These are phyloP conservation scores for Ptilonorhynchus violaceus DNA, from an alignment of 2,113 vertebrate species.

Conservation along the genomic window DNA sequence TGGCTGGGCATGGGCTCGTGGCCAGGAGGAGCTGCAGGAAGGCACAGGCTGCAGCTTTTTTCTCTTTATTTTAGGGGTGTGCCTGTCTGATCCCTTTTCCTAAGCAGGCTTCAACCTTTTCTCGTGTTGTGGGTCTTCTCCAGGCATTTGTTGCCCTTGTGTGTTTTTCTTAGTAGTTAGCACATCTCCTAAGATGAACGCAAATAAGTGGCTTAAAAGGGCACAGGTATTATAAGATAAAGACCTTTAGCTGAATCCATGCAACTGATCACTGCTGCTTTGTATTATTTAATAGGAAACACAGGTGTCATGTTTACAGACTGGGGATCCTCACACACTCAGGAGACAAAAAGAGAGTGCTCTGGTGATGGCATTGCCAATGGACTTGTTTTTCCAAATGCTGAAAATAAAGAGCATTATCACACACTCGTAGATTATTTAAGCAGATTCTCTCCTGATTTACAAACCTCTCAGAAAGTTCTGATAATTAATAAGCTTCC, in stretches of 20 bases:
- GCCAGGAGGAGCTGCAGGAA: neutral
- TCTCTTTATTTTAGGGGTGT: neutral
- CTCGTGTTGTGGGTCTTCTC: neutral
- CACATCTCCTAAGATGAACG: neutral
- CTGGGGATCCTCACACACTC: neutral
- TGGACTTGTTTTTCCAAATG: neutral
- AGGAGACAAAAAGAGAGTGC: neutral
- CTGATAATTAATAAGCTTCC: neutral
- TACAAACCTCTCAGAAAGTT: neutral
- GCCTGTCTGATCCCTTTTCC: neutral
- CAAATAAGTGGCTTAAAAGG: neutral
- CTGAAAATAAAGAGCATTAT: neutral
- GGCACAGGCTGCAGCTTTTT: neutral
- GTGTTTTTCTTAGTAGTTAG: neutral
- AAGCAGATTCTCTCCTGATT: neutral
- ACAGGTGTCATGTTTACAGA: neutral
- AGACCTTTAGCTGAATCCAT: neutral
- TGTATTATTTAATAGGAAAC: neutral
- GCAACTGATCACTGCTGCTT: neutral
- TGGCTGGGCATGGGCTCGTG: rapidly evolving
- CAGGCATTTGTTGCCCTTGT: neutral
- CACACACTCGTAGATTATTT: neutral
- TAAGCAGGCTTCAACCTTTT: neutral
- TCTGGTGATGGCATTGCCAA: neutral
- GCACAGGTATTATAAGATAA: neutral